Evolutionary conservation across 2,888 invertebrate genomes (phyloP).

Genomic region (Orthosia gracilis): DNA sequence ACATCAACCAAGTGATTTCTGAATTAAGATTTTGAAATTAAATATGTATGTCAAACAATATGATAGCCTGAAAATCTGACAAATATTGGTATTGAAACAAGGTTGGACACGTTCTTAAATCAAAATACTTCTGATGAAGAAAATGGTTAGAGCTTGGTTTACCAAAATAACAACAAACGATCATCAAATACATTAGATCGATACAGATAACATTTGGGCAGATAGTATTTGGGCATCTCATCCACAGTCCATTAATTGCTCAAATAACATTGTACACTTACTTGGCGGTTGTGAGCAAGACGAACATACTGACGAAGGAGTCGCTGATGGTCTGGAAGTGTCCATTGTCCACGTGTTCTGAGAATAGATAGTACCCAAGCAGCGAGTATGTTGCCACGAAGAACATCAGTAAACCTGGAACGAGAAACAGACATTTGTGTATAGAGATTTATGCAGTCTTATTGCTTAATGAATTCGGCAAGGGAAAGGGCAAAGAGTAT

Average conservation of each 20-base stretch:
- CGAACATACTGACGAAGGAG: slow-evolving; percentile 97
- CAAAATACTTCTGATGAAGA: not conserved
- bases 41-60: too few species aligned
- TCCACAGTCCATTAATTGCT: not conserved
- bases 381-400: slow-evolving; percentile 96
- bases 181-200: not conserved
- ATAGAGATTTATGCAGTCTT: too few species aligned
- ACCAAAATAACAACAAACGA: not conserved
- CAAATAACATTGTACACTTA: slow-evolving; percentile 87
- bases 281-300: slow-evolving; percentile 97
- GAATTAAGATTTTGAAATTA: too few species aligned
- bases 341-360: slow-evolving; percentile 93
- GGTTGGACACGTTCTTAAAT: too few species aligned
- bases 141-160: not conserved
- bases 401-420: slow-evolving; percentile 93
- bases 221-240: not conserved
- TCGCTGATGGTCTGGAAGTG: slow-evolving; percentile 95
- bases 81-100: too few species aligned
- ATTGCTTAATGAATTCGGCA: too few species aligned
- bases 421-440: too few species aligned
- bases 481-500: too few species aligned
- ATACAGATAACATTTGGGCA: not conserved
- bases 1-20: too few species aligned
- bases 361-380: slow-evolving; percentile 96
- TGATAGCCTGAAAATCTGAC: too few species aligned